A percentile compares a stretch with the other conserved stretches of the same genome.
Conservation (phyloP, 2,113 vertebrate genomes). For the Sphaerodactylus townsendi region DNA sequence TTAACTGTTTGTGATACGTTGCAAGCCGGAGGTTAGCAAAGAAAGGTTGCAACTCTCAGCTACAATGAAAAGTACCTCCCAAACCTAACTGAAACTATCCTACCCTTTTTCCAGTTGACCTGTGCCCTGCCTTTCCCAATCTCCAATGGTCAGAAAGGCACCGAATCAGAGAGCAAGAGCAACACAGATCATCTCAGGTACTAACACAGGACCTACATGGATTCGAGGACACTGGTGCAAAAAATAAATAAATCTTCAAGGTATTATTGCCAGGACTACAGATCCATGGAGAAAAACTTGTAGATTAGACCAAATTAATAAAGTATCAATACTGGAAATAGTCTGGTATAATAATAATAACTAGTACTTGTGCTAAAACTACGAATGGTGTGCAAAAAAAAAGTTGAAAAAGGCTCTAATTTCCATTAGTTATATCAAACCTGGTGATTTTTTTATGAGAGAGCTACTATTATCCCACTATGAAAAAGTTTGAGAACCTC, state of each 20-base stretch:
- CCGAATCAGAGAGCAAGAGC: neutral
- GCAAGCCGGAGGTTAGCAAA: neutral
- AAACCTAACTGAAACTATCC: neutral
- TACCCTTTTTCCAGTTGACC: neutral
- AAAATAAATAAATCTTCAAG: neutral
- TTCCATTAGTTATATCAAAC: neutral
- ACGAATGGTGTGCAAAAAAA: neutral
- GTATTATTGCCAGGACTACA: neutral
- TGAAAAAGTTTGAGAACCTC: constrained; percentile 13
- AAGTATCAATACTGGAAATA: neutral
- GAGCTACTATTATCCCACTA: neutral
- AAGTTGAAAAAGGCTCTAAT: neutral
- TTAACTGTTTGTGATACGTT: neutral
- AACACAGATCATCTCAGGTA: neutral
- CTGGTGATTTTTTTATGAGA: neutral
- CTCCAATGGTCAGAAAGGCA: constrained; percentile 11
- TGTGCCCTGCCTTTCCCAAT: neutral
- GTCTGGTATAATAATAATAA: constrained; percentile 2
- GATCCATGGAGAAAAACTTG: neutral
- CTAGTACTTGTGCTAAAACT: neutral
- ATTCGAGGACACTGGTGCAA: neutral
- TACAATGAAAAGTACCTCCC: neutral
- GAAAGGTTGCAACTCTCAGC: neutral
- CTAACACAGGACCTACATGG: constrained; percentile 6
- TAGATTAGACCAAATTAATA: neutral